phyloP scores from a whole-genome alignment of 2,888 invertebrate species.

The Sepioteuthis lessoniana region DNA sequence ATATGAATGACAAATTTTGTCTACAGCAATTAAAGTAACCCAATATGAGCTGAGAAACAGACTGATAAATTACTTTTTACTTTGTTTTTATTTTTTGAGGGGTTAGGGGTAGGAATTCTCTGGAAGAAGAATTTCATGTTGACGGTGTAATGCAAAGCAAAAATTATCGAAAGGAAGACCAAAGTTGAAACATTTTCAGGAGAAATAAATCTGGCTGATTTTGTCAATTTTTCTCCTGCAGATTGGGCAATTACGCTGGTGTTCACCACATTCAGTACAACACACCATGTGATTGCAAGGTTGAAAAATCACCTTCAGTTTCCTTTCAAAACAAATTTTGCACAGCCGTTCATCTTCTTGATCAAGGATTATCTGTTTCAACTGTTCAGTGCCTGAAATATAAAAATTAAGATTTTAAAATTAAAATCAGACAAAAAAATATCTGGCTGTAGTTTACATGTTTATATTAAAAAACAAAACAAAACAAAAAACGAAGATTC shows the following conservation, averaged over 20 bases:
- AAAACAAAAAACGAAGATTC: too few species aligned
- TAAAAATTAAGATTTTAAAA: not conserved
- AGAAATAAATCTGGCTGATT: not conserved
- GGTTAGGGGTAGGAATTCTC: too few species aligned
- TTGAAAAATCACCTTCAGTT: not conserved
- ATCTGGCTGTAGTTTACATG: not conserved
- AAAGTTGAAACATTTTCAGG: not conserved
- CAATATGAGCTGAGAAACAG: too few species aligned
- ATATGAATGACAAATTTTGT: too few species aligned
- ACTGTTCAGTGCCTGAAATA: not conserved
- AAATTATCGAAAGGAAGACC: too few species aligned
- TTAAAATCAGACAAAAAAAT: not conserved
- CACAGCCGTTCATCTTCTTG: not conserved
- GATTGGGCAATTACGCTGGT: not conserved
- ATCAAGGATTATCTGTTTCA: not conserved
- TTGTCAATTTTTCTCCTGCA: not conserved
- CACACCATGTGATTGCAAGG: slow-evolving; percentile 9
- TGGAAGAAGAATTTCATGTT: too few species aligned
- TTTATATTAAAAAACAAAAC: not conserved
- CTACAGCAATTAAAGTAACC: too few species aligned
- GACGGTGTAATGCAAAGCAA: too few species aligned
- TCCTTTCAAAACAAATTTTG: not conserved
- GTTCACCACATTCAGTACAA: not conserved
- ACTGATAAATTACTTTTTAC: too few species aligned
- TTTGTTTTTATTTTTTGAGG: too few species aligned